phyloP scores from a whole-genome alignment of 2,113 vertebrate species.

The Australoheros scitulus region DNA sequence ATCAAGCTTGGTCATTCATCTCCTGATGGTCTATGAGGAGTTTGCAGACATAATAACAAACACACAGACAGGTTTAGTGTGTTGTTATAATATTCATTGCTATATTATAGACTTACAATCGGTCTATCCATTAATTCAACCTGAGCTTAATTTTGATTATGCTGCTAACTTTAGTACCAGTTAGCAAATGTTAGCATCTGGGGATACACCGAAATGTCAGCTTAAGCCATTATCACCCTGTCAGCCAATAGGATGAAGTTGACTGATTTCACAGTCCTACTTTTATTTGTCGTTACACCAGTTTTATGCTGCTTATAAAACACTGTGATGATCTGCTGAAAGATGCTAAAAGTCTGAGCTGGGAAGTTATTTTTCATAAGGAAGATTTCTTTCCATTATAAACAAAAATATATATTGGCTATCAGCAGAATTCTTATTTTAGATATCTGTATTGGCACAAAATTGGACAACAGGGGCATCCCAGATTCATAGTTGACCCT shows the following conservation, averaged over 20 bases:
- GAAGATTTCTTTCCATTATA: not conserved
- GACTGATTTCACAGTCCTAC: not conserved
- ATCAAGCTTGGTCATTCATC: not conserved
- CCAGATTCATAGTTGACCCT: not conserved
- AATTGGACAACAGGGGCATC: not conserved
- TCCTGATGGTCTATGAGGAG: not conserved
- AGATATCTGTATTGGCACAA: not conserved
- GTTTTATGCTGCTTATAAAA: not conserved
- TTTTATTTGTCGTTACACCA: not conserved
- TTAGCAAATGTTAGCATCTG: not conserved
- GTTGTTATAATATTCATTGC: too few relatives aligned
- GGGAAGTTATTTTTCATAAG: not conserved
- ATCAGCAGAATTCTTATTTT: not conserved
- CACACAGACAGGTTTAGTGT: not conserved
- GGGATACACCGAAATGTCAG: not conserved
- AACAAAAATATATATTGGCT: not conserved
- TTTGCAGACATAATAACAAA: not conserved
- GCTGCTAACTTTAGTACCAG: not conserved
- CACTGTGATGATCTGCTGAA: not conserved
- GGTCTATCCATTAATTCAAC: not conserved
- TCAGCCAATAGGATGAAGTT: accelerated
- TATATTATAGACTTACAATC: too few relatives aligned
- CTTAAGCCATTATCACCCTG: not conserved
- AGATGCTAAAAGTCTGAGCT: not conserved
- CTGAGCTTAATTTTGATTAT: not conserved